Conservation (phyloP, 2,113 vertebrate species). For the Hassar affinis region DNA sequence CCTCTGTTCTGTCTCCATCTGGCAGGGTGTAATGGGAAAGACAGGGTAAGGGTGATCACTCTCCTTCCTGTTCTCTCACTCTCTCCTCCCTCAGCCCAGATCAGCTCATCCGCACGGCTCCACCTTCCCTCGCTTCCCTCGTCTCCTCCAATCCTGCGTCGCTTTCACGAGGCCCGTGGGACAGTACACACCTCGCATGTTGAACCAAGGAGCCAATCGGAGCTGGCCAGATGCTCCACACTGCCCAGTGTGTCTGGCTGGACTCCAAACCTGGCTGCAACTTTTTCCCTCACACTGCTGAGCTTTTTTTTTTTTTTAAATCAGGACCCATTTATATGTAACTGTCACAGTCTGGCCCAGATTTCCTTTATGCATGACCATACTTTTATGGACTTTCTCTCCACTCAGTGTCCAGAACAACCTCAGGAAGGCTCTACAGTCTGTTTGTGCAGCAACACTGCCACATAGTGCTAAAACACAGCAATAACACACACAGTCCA, state of each 20-base stretch:
- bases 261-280: constrained; percentile 18
- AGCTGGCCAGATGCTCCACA: constrained; percentile 41
- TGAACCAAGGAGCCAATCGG: constrained; percentile 44
- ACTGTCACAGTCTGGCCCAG: not conserved
- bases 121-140: constrained; percentile 12
- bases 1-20: constrained; percentile 3
- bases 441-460: not conserved
- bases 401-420: not conserved
- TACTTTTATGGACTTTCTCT: not conserved
- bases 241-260: constrained; percentile 32
- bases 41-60: constrained; percentile 1
- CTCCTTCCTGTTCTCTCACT: constrained; percentile 13
- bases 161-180: constrained; percentile 23
- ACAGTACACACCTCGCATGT: constrained; percentile 44
- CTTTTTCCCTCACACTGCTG: not conserved
- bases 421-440: not conserved
- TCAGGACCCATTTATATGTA: not conserved
- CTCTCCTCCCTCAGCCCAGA: constrained; percentile 23
- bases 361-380: not conserved
- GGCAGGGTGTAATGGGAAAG: constrained; percentile 39
- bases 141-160: constrained; percentile 35
- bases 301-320: no score
- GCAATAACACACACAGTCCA: not conserved
- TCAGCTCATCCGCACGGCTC: constrained; percentile 30
- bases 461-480: constrained; percentile 11